Base-by-base conservation (phyloP, 2,797 vertebrate genomes). In the Megaceryle alcyon region DNA sequence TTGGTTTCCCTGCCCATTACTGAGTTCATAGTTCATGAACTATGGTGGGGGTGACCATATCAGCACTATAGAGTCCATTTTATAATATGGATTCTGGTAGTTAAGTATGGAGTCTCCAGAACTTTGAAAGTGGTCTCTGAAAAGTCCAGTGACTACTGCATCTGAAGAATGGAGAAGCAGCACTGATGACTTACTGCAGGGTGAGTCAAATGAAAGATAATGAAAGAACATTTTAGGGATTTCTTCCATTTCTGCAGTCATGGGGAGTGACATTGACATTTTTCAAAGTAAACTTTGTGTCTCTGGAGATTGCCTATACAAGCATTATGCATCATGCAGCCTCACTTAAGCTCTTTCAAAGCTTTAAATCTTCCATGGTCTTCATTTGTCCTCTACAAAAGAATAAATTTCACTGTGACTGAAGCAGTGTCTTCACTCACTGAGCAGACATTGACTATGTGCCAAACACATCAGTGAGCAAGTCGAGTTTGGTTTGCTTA, bases 171-270 rank as follows among this genome's bases (percentile, higher is more conserved):
- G n/a, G 25, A 89, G 43, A 89, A 89, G 56, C 81, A 92, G 37
- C 53, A 28, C 73, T 73, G 81, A 66, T 76, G 73, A 56, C 48
- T 46, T 81, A 59, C 53, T 85, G 91, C 56, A 82, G 64, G 12
- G 46, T 90, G 93, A 94, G 69, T 95, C 91, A 94, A 87, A 60
- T 61, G 61, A 78, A 92, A 63, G 20, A 56, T 64, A 71, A 5
- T 41, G 64, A 82, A 84, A 89, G 26, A 87, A 60, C 25, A 10
- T 73, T 86, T 81, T 68, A 80, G 81, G 1, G 4, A 31, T 91
- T 92, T 94, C 72, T 89, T 2, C 63, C 17, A 33, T 72, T 95
- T 92, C 43, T 86, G 37, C 69, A 72, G 4, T 81, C 49, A 28
- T 14, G 64, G 43, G 29, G 37, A 83, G 49, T 86, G 85, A 88